Conservation (phyloP, 2,888 invertebrate species). For the Aphidoletes aphidimyza region DNA sequence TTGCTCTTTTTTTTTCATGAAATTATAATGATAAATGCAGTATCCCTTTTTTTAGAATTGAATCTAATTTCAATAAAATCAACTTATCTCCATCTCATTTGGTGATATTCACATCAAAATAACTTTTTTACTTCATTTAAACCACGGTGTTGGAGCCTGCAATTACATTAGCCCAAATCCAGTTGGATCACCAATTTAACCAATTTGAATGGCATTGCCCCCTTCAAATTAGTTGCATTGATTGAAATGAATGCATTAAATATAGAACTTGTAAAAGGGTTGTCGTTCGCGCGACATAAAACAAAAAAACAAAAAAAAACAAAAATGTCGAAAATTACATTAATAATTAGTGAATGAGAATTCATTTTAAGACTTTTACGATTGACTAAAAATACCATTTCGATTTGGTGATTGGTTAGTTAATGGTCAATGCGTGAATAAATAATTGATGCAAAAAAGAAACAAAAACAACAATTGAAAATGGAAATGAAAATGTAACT, state of each 20-base stretch:
- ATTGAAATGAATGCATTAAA: neutral
- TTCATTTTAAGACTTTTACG: no score
- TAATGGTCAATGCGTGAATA: neutral
- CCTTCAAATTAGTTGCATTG: neutral
- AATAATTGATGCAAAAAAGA: no score
- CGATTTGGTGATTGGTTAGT: neutral
- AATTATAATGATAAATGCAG: neutral
- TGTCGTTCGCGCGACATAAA: neutral
- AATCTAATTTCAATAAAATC: neutral
- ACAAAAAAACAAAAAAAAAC: no score
- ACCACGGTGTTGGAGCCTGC: no score
- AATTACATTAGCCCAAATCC: neutral
- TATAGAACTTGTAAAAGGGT: neutral
- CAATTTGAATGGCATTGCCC: neutral
- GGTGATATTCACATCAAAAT: no score
- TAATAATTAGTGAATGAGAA: neutral
- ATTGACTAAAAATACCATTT: neutral
- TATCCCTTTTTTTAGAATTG: constrained; percentile 9
- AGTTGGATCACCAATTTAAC: neutral
- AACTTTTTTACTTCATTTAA: no score
- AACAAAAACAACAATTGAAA: no score
- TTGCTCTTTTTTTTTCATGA: neutral
- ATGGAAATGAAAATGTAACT: neutral
- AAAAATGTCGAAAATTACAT: neutral
- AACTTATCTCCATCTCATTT: neutral